Evolutionary conservation across 2,113 vertebrate genomes (phyloP).

Genomic region (Bagarius yarrelli): DNA sequence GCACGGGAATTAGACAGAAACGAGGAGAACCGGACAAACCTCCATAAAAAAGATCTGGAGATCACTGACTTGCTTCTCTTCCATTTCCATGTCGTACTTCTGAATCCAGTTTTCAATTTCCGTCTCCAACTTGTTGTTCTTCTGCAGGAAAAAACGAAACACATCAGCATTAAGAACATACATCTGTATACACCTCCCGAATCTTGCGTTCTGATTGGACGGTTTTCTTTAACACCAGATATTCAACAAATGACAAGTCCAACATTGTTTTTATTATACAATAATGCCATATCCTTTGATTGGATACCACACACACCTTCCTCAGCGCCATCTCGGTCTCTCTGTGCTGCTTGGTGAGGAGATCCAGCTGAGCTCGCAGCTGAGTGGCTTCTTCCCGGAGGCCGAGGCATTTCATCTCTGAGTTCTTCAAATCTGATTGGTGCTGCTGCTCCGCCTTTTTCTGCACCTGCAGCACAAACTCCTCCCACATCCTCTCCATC

Average conservation of each 20-base stretch:
- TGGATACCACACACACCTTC: conserved; percentile 66
- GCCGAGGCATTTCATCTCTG: conserved; percentile 56
- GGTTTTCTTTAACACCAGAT: too few species aligned
- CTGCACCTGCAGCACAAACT: conserved; percentile 56
- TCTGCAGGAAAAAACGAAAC: conserved; percentile 61
- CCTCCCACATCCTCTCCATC: conserved; percentile 58
- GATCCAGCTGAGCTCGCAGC: conserved; percentile 64
- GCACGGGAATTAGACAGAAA: not conserved
- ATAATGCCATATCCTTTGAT: conserved; percentile 51
- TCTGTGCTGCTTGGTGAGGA: conserved; percentile 68
- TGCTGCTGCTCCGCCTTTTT: conserved; percentile 64
- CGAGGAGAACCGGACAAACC: too few species aligned
- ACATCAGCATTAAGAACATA: not conserved
- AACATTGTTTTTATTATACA: not conserved
- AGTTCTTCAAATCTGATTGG: conserved; percentile 59
- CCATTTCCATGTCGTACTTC: conserved; percentile 80
- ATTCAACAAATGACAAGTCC: too few species aligned
- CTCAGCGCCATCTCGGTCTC: conserved; percentile 69
- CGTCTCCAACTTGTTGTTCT: conserved; percentile 73
- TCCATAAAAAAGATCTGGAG: not conserved
- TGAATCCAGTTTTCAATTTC: conserved; percentile 81
- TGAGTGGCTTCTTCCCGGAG: conserved; percentile 68
- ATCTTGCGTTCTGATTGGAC: not conserved
- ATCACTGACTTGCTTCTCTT: conserved; percentile 76
- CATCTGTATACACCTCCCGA: not conserved